These are phyloP conservation scores for Parasteatoda lunata DNA, from an alignment of 2,888 invertebrate genomes.

Conservation along the genomic window DNA sequence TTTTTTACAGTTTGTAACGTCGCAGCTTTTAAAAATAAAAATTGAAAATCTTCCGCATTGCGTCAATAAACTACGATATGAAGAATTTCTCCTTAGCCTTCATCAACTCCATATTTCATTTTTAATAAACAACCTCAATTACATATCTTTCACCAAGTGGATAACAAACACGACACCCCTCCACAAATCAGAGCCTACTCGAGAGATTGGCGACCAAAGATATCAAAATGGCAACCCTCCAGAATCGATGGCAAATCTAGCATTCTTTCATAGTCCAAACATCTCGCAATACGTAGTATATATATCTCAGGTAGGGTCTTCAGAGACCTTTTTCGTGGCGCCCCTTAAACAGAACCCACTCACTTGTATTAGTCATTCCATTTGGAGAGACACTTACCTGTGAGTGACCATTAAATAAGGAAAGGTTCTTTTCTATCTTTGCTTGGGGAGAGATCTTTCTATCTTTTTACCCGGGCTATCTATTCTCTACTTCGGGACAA, in stretches of 20 bases:
- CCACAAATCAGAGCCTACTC: no score
- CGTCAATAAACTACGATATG: no score
- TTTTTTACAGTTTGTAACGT: no score
- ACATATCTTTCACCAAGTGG: no score
- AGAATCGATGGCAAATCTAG: conserved; percentile 59
- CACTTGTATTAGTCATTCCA: conserved; percentile 66
- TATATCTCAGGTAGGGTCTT: conserved; percentile 33
- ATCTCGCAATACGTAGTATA: conserved; percentile 53
- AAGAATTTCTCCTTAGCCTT: no score
- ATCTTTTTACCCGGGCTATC: no score
- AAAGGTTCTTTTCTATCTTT: conserved; percentile 22
- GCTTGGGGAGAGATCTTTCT: conserved; percentile 10
- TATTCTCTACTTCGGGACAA: not conserved
- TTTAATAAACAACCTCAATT: no score
- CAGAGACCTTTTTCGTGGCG: not conserved
- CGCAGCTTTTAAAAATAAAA: no score
- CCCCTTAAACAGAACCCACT: conserved; percentile 45
- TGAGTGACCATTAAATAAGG: conserved; percentile 66
- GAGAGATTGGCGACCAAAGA: no score
- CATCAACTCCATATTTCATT: no score
- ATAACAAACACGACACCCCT: no score
- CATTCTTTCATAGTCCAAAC: conserved; percentile 47
- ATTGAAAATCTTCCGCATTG: no score
- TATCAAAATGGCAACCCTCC: conserved; percentile 15
- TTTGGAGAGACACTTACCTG: conserved; percentile 62